Evolutionary conservation across 1,140 invertebrate genomes (phyloP), one percentile per base, ranked within the genome.

Genomic region (Ceratosolen solmsi): DNA sequence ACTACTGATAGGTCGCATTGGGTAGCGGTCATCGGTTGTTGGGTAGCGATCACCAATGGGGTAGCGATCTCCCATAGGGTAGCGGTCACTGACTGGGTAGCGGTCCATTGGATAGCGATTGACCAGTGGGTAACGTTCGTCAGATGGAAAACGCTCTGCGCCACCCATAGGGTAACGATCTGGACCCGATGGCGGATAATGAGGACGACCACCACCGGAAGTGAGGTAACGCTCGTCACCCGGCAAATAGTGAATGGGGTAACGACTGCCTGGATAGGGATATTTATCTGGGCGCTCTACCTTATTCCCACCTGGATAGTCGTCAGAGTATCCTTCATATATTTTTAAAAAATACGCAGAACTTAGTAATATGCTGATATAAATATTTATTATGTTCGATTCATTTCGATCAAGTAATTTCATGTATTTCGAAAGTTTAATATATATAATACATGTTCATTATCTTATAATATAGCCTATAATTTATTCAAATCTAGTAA

Each of bases 271-370:
- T 0, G 88, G 87, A 83, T 79, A 86, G 36, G 92, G 92, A 85
- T 91, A 92, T 54, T 91, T 89, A 75, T 93, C 92, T 33, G 91
- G 89, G 60, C 90, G 88, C 85, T 90, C 88, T 49, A 86, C 86
- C 80, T 91, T 92, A 74, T 91, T 88, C 58, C 90, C 90, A 25
- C 83, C 82, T 9, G 84, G 76, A 71, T 88, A 89, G 76, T 91
- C 90, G 22, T 90, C 90, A 11, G 87, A 83, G 36, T 90, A 89
- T 7, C 89, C 90, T 90, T 38, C 41, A 54, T 54, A 13, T 46
- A 5, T n/a, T n/a, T n/a, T n/a, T n/a, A n/a, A n/a, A n/a, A n/a
- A n/a, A n/a, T n/a, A n/a, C n/a, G n/a, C n/a, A n/a, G n/a, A n/a
- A n/a, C n/a, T n/a, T n/a, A n/a, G n/a, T n/a, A n/a, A n/a, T n/a